Conservation (phyloP, 2,888 invertebrate genomes). For the Polietes domitor region DNA sequence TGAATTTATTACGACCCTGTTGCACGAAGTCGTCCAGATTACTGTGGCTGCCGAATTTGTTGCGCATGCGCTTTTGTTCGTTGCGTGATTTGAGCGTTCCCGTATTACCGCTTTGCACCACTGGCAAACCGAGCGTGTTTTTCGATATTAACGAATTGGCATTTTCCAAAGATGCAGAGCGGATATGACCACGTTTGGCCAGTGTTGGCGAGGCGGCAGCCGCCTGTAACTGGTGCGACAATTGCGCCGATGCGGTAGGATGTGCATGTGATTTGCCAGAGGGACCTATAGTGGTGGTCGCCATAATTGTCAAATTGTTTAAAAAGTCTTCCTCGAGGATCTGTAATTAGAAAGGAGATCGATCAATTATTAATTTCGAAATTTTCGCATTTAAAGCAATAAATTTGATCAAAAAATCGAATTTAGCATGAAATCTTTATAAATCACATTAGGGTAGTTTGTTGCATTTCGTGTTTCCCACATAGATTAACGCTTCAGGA, state of each 20-base stretch:
- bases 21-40: conserved; percentile 78
- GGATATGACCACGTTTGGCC: conserved; percentile 78
- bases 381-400: no score
- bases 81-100: conserved; percentile 80
- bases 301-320: conserved; percentile 38
- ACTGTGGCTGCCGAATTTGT: conserved; percentile 79
- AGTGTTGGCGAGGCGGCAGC: conserved; percentile 59
- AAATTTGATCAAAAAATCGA: no score
- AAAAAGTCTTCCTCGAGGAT: neutral
- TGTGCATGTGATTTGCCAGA: neutral
- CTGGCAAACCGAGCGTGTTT: conserved; percentile 76
- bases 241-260: conserved; percentile 33
- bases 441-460: no score
- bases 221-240: conserved; percentile 31
- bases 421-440: no score
- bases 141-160: conserved; percentile 73
- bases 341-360: neutral
- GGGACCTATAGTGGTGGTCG: conserved; percentile 43
- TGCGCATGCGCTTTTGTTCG: conserved; percentile 79
- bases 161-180: conserved; percentile 79
- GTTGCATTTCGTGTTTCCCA: neutral
- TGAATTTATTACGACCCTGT: conserved; percentile 78
- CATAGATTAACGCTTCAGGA: neutral
- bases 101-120: conserved; percentile 70
- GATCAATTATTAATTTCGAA: no score